These are phyloP conservation scores for Bursaphelenchus mucronatus DNA, from an alignment of 1,140 invertebrate species.

Conservation along the genomic window DNA sequence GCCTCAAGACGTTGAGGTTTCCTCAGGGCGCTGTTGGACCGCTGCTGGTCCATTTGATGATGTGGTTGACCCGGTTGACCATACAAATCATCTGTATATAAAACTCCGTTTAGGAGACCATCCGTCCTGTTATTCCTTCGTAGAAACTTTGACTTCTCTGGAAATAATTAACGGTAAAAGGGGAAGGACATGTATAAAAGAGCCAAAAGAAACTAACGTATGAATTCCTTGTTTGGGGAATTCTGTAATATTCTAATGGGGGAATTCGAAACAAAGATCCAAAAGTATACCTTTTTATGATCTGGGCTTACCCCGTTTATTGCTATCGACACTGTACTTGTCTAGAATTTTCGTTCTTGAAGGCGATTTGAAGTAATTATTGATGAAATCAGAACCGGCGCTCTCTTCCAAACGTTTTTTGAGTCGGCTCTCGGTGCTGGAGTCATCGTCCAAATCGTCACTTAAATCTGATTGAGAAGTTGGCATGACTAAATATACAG, in stretches of 20 bases:
- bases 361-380: constrained; percentile 70
- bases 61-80: constrained; percentile 23
- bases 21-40: constrained; percentile 31
- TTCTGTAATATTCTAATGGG: not conserved
- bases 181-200: constrained; percentile 14
- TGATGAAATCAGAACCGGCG: constrained; percentile 69
- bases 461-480: not conserved
- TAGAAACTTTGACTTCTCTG: constrained; percentile 34
- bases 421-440: constrained; percentile 30
- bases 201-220: not conserved
- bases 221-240: not conserved
- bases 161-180: constrained; percentile 25
- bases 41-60: constrained; percentile 22
- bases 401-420: constrained; percentile 66
- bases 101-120: constrained; percentile 49
- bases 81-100: constrained; percentile 57
- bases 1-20: constrained; percentile 44
- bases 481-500: constrained; percentile 7
- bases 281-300: constrained; percentile 7
- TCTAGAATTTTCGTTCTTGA: constrained; percentile 40
- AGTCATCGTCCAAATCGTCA: constrained; percentile 32
- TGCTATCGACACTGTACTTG: constrained; percentile 36
- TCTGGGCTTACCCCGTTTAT: constrained; percentile 21
- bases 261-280: not conserved
- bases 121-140: constrained; percentile 35